Percentiles rank a stretch among this genome's conserved stretches.
Evolutionary conservation across 2,888 invertebrate genomes (phyloP).

Genomic region (Eurytoma californica): DNA sequence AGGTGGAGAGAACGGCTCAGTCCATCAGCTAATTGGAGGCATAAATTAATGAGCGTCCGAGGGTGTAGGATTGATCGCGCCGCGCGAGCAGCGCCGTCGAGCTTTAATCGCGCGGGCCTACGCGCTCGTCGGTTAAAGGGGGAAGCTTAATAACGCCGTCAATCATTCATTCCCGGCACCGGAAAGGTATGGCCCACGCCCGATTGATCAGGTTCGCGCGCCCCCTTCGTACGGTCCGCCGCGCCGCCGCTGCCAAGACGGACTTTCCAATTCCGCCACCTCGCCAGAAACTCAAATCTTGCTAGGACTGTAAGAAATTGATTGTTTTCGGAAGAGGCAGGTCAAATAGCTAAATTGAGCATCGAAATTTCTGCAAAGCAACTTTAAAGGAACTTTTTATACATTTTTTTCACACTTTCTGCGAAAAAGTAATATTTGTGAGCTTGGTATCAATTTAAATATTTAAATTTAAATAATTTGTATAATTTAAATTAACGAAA

Average conservation of each 20-base stretch:
- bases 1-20: not conserved
- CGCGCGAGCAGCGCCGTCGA: not conserved
- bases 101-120: constrained; percentile 27
- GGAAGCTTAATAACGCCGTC: constrained; percentile 44
- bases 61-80: not conserved
- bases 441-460: too few species aligned
- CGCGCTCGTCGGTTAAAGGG: not conserved
- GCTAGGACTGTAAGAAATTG: too few species aligned
- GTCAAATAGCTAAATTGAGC: too few species aligned
- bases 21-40: constrained; percentile 38
- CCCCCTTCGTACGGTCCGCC: not conserved
- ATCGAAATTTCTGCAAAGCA: too few species aligned
- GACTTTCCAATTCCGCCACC: too few species aligned
- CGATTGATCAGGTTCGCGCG: constrained; percentile 30
- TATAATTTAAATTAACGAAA: too few species aligned
- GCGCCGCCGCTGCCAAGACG: not conserved
- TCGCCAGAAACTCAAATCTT: too few species aligned
- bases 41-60: constrained; percentile 19
- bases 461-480: too few species aligned
- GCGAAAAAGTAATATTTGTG: too few species aligned
- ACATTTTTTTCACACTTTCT: too few species aligned
- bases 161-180: constrained; percentile 25
- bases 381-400: too few species aligned
- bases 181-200: not conserved
- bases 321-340: too few species aligned